Evolutionary conservation across 2,797 vertebrate species (phyloP), one percentile per base, ranked within the genome.

Genomic region (Macropodus opercularis): DNA sequence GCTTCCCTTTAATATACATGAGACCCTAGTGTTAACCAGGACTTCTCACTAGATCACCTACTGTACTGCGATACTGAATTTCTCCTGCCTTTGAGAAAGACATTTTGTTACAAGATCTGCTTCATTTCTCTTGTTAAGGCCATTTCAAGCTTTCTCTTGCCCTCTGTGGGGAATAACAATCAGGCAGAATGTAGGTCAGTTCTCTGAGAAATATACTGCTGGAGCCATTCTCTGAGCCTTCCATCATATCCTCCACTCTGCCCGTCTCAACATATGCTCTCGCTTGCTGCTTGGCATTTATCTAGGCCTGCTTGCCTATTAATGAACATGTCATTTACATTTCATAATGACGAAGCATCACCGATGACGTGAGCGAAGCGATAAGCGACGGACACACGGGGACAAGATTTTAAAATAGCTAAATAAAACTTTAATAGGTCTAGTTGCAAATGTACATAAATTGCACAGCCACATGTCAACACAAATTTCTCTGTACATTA

Each of bases 381-480:
- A 14, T 4, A 10, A 35, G 31, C 60, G n/a, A 67, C 50, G 67
- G 31, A 77, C 44, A 78, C 56, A 39, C 11, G 5, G 38, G 23
- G 22, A 18, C 5, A 2, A 14, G 2, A 11, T 64, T 84, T 90
- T 96, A 95, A 98, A 98, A 98, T 99, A 98, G 95, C 96, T 98
- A 98, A 98, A 99, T 99, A 99, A 97, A 99, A 97, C 94, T 98
- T 99, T 98, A 97, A 97, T 98, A 95, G 94, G 95, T 96, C 95
- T 98, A 98, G 94, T 95, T 96, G 95, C 95, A 96, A 97, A 99
- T 98, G 96, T 99, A 99, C 97, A 98, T 95, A 94, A 96, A 97
- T 97, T 95, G 95, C 96, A 98, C 96, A 90, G 94, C 94, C 96
- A 98, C 95, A 91, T 93, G 77, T 90, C 87, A 94, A 97, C 95